These are phyloP conservation scores for Saguinus imperator DNA, from an alignment of 2,113 vertebrate genomes.

Conservation along the genomic window DNA sequence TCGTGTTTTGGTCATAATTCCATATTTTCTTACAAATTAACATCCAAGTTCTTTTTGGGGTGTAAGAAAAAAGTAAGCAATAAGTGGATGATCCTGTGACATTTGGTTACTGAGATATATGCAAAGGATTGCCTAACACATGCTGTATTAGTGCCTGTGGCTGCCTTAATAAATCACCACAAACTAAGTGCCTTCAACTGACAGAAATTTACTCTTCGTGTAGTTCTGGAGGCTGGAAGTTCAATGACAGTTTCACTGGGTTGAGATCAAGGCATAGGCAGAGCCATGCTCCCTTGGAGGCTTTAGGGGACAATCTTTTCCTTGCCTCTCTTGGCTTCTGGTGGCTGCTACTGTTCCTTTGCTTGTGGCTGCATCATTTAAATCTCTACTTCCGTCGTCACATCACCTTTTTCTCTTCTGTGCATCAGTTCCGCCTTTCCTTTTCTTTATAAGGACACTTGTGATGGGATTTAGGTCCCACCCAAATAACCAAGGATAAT, in stretches of 20 bases:
- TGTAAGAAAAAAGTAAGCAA: neutral
- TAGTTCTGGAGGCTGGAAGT: neutral
- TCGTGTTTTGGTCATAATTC: neutral
- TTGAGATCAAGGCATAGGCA: neutral
- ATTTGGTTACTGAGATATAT: neutral
- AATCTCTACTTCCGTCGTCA: neutral
- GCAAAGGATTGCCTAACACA: neutral
- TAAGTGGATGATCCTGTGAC: neutral
- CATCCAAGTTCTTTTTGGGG: neutral
- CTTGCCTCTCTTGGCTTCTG: neutral
- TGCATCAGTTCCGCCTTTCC: neutral
- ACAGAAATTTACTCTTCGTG: neutral
- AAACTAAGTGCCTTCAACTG: neutral
- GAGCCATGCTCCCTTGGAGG: neutral
- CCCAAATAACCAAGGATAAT: neutral
- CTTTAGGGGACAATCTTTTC: neutral
- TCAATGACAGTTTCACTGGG: neutral
- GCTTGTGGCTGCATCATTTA: neutral
- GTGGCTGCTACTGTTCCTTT: neutral
- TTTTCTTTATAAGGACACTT: neutral
- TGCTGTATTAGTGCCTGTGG: neutral
- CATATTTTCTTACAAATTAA: constrained; percentile 27
- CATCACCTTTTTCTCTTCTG: neutral
- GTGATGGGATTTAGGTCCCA: neutral
- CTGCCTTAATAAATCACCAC: neutral